These are phyloP conservation scores for Centropus unirufus DNA, from an alignment of 2,113 vertebrate species.

Conservation along the genomic window DNA sequence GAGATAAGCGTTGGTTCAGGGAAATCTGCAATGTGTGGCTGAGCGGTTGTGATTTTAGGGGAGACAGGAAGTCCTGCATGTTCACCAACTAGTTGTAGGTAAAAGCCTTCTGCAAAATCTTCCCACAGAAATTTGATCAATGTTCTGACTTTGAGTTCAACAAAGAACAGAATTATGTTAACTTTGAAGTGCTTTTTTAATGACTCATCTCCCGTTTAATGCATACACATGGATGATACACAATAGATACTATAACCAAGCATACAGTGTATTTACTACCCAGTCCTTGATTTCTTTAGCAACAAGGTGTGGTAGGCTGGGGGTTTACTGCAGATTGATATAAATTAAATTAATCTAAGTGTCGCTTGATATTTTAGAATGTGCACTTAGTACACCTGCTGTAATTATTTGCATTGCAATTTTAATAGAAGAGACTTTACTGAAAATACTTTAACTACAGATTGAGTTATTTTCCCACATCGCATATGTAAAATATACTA, in stretches of 20 bases:
- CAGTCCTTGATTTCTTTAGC: not conserved
- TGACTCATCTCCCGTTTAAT: not conserved
- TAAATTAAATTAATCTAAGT: not conserved
- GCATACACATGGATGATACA: too few relatives aligned
- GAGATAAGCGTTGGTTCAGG: not conserved
- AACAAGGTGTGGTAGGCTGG: not conserved
- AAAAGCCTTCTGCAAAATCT: not conserved
- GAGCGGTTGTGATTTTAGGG: not conserved
- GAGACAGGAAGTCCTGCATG: not conserved
- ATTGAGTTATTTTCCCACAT: not conserved
- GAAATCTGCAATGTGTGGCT: not conserved
- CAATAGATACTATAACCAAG: not conserved
- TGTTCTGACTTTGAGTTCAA: not conserved
- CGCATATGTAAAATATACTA: not conserved
- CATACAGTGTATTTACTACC: not conserved
- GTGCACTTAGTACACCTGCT: not conserved
- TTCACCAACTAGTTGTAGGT: not conserved
- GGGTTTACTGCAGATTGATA: not conserved
- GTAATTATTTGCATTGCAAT: not conserved
- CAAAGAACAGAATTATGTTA: not conserved
- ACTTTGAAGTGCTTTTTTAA: not conserved
- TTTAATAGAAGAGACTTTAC: constrained; percentile 3
- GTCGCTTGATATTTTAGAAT: not conserved
- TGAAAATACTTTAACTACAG: not conserved
- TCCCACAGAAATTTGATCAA: not conserved